Evolutionary conservation across 2,888 invertebrate species (phyloP).

Genomic region (Aspidapion aeneum): DNA sequence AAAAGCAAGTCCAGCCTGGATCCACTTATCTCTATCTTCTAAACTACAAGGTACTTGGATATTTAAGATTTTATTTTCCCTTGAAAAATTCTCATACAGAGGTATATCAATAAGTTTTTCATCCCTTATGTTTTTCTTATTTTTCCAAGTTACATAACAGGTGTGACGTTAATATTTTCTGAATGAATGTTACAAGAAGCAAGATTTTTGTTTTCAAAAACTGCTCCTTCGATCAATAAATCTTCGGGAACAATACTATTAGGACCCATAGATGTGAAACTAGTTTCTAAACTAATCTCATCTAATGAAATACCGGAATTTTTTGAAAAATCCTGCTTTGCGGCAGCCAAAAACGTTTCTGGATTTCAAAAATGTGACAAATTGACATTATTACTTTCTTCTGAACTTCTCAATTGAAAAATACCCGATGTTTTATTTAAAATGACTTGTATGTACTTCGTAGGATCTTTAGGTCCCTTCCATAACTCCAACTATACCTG

Average conservation of each 20-base stretch:
- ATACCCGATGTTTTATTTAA: conserved; percentile 54
- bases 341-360: conserved; percentile 67
- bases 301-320: conserved; percentile 38
- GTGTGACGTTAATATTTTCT: conserved; percentile 56
- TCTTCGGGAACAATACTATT: conserved; percentile 52
- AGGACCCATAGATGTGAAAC: conserved; percentile 43
- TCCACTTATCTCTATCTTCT: conserved; percentile 53
- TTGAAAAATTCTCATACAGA: conserved; percentile 40
- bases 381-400: conserved; percentile 56
- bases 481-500: conserved; percentile 63
- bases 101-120: conserved; percentile 40
- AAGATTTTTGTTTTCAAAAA: conserved; percentile 57
- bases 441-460: conserved; percentile 56
- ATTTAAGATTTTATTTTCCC: conserved; percentile 38
- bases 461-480: conserved; percentile 62
- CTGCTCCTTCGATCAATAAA: conserved; percentile 63
- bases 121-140: conserved; percentile 48
- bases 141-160: conserved; percentile 60
- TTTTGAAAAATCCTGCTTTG: conserved; percentile 66
- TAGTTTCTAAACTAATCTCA: conserved; percentile 39
- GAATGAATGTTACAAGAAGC: conserved; percentile 56
- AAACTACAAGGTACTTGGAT: conserved; percentile 41
- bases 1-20: conserved; percentile 60
- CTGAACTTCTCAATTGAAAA: conserved; percentile 37
- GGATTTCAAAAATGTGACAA: conserved; percentile 66